phyloP scores from a whole-genome alignment of 2,113 vertebrate species.

The Pangasianodon gigas region DNA sequence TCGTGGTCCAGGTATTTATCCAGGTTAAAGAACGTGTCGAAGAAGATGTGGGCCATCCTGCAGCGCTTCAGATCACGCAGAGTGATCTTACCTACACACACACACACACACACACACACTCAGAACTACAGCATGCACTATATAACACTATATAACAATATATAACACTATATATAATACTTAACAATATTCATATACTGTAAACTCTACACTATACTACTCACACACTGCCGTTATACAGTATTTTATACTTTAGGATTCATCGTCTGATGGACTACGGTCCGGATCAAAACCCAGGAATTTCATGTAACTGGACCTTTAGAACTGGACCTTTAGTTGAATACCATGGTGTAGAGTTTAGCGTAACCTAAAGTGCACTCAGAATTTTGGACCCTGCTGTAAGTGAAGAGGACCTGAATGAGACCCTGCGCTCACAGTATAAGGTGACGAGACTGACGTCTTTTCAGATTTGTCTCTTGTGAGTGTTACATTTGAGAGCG shows the following conservation, averaged over 20 bases:
- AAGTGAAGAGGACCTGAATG: neutral
- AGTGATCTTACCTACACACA: slow-evolving; percentile 85
- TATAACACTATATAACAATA: neutral
- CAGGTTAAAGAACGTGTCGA: slow-evolving; percentile 98
- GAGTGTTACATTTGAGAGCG: neutral
- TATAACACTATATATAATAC: neutral
- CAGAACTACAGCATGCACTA: neutral
- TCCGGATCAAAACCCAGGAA: no score
- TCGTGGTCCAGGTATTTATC: slow-evolving; percentile 99
- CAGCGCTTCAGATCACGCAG: slow-evolving; percentile 91
- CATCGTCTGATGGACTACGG: no score
- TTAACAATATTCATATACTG: no score
- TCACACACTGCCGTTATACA: no score
- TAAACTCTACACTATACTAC: neutral
- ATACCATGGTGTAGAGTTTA: neutral
- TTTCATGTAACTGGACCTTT: neutral
- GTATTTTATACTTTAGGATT: neutral
- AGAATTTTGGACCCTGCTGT: neutral
- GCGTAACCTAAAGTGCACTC: neutral
- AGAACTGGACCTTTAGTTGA: neutral
- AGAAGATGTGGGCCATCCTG: slow-evolving; percentile 96
- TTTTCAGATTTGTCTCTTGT: neutral
- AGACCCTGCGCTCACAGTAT: neutral
- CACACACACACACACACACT: neutral
- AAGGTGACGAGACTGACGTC: no score